Evolutionary conservation across 2,888 invertebrate genomes (phyloP), one percentile per base, ranked within the genome.

Genomic region (Platycheirus rosarum): DNA sequence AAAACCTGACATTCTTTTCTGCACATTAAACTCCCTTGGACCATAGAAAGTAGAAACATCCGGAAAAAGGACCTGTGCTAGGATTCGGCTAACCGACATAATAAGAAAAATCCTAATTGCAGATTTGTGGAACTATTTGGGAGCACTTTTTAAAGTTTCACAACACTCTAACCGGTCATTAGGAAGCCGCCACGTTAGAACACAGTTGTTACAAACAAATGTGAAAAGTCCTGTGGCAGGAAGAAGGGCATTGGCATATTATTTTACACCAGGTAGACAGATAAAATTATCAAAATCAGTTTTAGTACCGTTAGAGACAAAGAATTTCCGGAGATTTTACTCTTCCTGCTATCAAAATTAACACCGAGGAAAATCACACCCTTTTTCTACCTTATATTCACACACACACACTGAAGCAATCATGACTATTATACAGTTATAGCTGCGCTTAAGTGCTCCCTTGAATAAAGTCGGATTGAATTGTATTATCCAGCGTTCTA

Each of bases 401-500:
- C 16, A 42, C 42, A 42, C 14, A n/a, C 13, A 16, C 14, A 4
- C 20, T 18, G 8, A 37, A 37, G 51, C 16, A 35, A 44, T 42
- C 23, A 37, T 37, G 13, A n/a, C n/a, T 35, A 62, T 62, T 69
- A 69, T 66, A 71, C 35, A 32, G 23, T 29, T 60, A 2, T 14
- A 44, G 51, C 6, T 42, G 16, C 42, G 51, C 51, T 70, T 80
- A 80, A 80, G 75, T 70, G 75, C 57, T 80, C 80, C 80, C 70
- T 16, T 35, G 80, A 32, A 71, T 77, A 63, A 77, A 82, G 68
- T 82, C 77, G 68, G 68, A 82, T 82, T 80, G 77, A 77, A 82
- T 82, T 82, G 82, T 82, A 82, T 82, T 77, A 82, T 74, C 69
- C 65, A 48, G 51, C 69, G 53, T 76, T 82, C 82, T 63, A 68